Percentiles rank a stretch among this genome's conserved stretches.
Conservation (phyloP, 2,113 vertebrate species). For the Andinoacara biseriatus region DNA sequence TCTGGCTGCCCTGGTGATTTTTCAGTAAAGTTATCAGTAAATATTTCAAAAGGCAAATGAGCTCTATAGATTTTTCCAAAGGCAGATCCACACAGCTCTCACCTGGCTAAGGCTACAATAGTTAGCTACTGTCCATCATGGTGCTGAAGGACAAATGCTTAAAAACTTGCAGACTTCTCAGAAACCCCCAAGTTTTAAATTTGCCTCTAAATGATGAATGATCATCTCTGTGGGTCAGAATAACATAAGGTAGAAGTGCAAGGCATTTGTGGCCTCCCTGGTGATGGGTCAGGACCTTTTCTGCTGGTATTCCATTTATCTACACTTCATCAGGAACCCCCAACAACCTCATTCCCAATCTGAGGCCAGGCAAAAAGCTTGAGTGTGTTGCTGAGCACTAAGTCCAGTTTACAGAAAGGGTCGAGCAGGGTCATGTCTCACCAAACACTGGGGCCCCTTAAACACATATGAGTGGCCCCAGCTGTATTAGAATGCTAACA, state of each 20-base stretch:
- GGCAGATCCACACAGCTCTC: not conserved
- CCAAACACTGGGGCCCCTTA: constrained; percentile 72
- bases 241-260: constrained; percentile 39
- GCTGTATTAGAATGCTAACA: constrained; percentile 59
- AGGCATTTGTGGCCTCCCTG: constrained; percentile 43
- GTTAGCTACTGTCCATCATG: not conserved
- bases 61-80: not conserved
- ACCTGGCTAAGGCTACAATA: not conserved
- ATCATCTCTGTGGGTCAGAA: constrained; percentile 41
- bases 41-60: constrained; percentile 26
- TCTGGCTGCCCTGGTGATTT: not conserved
- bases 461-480: constrained; percentile 70
- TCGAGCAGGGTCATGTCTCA: constrained; percentile 75
- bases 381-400: constrained; percentile 60
- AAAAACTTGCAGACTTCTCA: not conserved
- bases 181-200: not conserved
- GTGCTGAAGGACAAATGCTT: not conserved
- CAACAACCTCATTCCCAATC: constrained; percentile 23
- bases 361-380: constrained; percentile 35
- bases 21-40: not conserved
- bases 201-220: constrained; percentile 31
- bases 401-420: constrained; percentile 74
- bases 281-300: constrained; percentile 62
- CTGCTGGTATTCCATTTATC: constrained; percentile 58
- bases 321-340: constrained; percentile 38